Evolutionary conservation across 2,113 vertebrate species (phyloP).

Genomic region (Psephotus haematonotus): DNA sequence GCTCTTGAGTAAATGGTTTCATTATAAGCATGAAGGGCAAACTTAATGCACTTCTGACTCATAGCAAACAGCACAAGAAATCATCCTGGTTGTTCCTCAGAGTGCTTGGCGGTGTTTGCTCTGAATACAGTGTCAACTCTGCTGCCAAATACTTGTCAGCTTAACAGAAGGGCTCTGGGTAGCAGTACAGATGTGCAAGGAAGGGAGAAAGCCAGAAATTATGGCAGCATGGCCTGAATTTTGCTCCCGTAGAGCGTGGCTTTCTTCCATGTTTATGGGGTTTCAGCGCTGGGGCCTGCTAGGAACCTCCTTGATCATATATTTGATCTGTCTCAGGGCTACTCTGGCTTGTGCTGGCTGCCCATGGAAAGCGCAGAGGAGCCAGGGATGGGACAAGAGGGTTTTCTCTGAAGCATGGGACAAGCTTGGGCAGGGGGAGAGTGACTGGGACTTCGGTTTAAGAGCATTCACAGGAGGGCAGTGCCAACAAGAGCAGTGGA

Average conservation of each 20-base stretch:
- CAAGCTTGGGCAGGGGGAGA: background rate
- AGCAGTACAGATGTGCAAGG: background rate
- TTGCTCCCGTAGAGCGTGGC: background rate
- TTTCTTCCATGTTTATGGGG: background rate
- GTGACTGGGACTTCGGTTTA: background rate
- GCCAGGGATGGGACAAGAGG: background rate
- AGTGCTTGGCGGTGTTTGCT: background rate
- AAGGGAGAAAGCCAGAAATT: background rate
- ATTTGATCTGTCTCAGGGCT: background rate
- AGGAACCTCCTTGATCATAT: background rate
- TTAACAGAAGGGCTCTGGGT: background rate
- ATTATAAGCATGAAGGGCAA: conserved; percentile 55
- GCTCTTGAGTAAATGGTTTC: conserved; percentile 55
- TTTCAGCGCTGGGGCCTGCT: background rate
- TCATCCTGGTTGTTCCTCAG: background rate
- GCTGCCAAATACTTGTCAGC: background rate
- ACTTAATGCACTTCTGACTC: conserved; percentile 31
- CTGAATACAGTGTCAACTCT: background rate
- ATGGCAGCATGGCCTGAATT: background rate
- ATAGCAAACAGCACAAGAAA: conserved; percentile 20
- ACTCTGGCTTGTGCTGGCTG: background rate
- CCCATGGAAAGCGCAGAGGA: accelerated
- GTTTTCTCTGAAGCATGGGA: accelerated
- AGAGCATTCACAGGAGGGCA: background rate
- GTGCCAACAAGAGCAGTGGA: background rate